These are phyloP conservation scores for Ageneiosus marmoratus DNA, from an alignment of 2,113 vertebrate species.

Conservation along the genomic window DNA sequence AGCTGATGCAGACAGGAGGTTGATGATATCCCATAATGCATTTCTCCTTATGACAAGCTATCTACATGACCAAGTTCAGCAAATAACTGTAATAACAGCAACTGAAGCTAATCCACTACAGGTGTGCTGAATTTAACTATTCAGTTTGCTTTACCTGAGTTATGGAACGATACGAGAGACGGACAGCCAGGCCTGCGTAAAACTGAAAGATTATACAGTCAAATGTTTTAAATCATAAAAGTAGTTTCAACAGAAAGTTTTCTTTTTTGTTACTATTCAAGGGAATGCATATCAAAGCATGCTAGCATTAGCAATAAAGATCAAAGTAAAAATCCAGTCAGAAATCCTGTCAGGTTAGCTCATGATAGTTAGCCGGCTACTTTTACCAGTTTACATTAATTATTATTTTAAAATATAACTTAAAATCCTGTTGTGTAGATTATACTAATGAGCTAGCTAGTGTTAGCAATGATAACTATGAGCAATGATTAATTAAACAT, in stretches of 20 bases:
- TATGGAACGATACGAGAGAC: background rate
- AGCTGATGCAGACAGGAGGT: slow-evolving; percentile 25
- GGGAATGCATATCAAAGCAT: background rate
- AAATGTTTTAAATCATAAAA: too few relatives aligned
- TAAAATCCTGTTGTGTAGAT: background rate
- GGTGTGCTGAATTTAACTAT: too few relatives aligned
- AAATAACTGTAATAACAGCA: background rate
- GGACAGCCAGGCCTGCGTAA: background rate
- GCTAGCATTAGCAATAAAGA: background rate
- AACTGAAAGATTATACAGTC: background rate
- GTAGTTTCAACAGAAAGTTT: too few relatives aligned
- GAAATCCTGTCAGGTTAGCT: background rate
- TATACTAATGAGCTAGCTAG: background rate
- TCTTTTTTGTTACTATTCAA: too few relatives aligned
- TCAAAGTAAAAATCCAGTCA: too few relatives aligned
- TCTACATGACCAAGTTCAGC: slow-evolving; percentile 14
- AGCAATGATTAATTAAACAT: background rate
- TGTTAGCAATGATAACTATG: background rate
- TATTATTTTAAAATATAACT: too few relatives aligned
- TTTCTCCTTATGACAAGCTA: slow-evolving; percentile 26
- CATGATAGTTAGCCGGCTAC: background rate
- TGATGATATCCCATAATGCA: slow-evolving; percentile 22
- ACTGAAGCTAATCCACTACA: background rate
- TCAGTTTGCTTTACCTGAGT: too few relatives aligned
- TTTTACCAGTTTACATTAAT: background rate